These are phyloP conservation scores for Apis cerana DNA, from an alignment of 1,140 invertebrate species.

Conservation along the genomic window DNA sequence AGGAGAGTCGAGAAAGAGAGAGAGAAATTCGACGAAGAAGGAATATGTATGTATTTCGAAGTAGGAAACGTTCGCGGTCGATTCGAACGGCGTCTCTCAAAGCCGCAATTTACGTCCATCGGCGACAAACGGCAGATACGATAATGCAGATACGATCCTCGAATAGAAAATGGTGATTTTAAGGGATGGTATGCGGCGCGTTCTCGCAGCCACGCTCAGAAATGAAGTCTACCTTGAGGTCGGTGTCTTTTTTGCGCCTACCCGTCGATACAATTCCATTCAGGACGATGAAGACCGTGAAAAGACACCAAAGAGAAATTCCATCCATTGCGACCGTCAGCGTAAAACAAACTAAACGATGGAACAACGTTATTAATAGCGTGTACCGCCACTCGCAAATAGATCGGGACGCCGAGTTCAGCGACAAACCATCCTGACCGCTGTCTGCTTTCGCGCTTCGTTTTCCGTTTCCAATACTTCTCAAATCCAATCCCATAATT, in stretches of 20 bases:
- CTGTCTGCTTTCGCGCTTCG: background rate
- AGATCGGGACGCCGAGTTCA: background rate
- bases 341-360: slow-evolving; percentile 43
- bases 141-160: slow-evolving; percentile 4
- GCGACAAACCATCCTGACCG: slow-evolving; percentile 21
- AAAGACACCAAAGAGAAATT: slow-evolving; percentile 59
- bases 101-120: background rate
- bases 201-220: slow-evolving; percentile 36
- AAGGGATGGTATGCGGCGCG: slow-evolving; percentile 47
- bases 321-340: slow-evolving; percentile 17
- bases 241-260: slow-evolving; percentile 49
- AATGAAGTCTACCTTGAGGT: slow-evolving; percentile 64
- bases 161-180: slow-evolving; percentile 38
- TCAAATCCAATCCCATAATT: too few species aligned
- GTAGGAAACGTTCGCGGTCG: background rate
- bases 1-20: background rate
- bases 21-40: background rate
- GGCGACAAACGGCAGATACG: background rate
- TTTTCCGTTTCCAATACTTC: background rate
- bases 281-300: slow-evolving; percentile 54
- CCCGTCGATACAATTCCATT: slow-evolving; percentile 62
- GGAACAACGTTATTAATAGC: slow-evolving; percentile 46
- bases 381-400: slow-evolving; percentile 28
- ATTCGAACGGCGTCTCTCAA: background rate
- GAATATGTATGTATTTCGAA: too few species aligned